Base-by-base conservation (phyloP, 1,140 invertebrate species). In the Zeugodacus cucurbitae region DNA sequence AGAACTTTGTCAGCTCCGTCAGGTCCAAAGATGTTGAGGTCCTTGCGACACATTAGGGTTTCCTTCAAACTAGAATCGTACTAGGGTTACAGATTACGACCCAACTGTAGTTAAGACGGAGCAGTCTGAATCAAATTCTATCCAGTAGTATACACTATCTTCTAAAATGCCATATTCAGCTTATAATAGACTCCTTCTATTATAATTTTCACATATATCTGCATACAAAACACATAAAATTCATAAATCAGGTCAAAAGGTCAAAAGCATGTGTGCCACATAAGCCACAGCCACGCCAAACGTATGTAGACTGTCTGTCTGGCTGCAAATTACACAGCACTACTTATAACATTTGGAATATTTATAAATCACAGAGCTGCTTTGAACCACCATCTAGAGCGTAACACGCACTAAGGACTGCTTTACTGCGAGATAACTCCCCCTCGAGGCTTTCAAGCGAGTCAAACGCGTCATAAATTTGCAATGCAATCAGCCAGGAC, bases 241-340 rank as follows among this genome's bases (percentile, higher is more conserved):
- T 78, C 8, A 82, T 14, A 29, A 82, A 48, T 48, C 41, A 54
- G 74, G 74, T 82, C 74, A 82, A 29, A 82, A 82, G 74, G 74
- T 82, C 74, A 82, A 48, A 48, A 8, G 74, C 74, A 17, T 29
- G 41, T 29, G 41, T n/a, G 7, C 74, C 41, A 48, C 74, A 82
- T 74, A 82, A 6, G 1, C 26, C 14, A 17, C 22, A 70, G 26
- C 10, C 41, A 82, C 37, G n/a, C 74, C 74, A 48, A 48, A 82
- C 74, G 10, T 82, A 82, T 82, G 74, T 37, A 48, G 74, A 82
- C 74, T 82, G 74, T 82, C 74, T 82, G 74, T 82, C 74, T 82
- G 74, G 41, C 74, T 26, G 41, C 41, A 54, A 54, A 48, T 26
- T 22, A 82, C 41, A 41, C 74, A 7, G 1, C 74, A 82, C 41